phyloP scores from a whole-genome alignment of 2,888 invertebrate species.

The Drosophila subquinaria region DNA sequence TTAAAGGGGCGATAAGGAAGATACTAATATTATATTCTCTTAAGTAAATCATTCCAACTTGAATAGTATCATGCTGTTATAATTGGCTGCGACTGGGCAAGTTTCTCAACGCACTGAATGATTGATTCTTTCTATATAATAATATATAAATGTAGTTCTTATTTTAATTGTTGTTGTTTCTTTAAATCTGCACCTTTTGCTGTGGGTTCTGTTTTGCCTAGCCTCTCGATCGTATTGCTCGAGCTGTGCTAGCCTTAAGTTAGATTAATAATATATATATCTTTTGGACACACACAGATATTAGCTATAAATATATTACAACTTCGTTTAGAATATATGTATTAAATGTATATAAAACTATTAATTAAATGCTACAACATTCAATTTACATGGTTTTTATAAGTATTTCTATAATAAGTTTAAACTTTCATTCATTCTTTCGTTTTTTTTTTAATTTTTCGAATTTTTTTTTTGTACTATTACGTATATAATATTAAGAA shows the following conservation, averaged over 20 bases:
- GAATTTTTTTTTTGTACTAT: constrained; percentile 55
- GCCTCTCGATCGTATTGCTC: constrained; percentile 42
- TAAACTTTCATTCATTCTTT: not conserved
- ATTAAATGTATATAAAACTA: constrained; percentile 34
- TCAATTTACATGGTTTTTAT: constrained; percentile 36
- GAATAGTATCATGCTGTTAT: constrained; percentile 5
- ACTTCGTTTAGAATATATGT: constrained; percentile 31
- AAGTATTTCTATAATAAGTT: constrained; percentile 31
- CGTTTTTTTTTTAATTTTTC: constrained; percentile 35
- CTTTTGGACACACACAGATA: constrained; percentile 67
- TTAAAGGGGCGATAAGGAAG: not conserved
- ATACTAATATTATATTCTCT: constrained; percentile 8
- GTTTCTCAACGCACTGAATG: constrained; percentile 27
- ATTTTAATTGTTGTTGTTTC: constrained; percentile 15
- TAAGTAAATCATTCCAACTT: not conserved
- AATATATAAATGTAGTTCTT: constrained; percentile 7
- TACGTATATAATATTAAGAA: constrained; percentile 49
- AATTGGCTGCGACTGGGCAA: constrained; percentile 54
- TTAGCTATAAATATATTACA: constrained; percentile 50
- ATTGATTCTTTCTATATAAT: constrained; percentile 2
- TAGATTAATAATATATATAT: constrained; percentile 38
- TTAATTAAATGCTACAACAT: constrained; percentile 49
- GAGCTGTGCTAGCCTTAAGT: constrained; percentile 53
- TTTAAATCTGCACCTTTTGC: constrained; percentile 50
- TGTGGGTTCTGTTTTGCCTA: constrained; percentile 47